Evolutionary conservation across 2,888 invertebrate genomes (phyloP), one percentile per base, ranked within the genome.

Genomic region (Tenthredo distinguenda): DNA sequence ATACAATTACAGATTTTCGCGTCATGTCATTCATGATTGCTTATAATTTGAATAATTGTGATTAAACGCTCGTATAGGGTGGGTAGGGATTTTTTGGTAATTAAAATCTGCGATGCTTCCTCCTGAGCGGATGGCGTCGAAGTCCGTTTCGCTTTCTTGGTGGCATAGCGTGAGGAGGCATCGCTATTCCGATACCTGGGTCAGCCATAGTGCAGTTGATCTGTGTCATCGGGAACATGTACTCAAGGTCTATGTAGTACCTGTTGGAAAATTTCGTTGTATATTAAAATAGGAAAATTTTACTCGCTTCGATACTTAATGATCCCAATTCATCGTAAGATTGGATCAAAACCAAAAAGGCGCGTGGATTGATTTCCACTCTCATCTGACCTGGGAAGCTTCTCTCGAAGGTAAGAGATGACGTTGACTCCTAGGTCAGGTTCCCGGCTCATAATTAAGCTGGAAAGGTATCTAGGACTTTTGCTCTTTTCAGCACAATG

Each of bases 401-500:
- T 97, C 90, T 97, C 97, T 76, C 96, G 94, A n/a, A 97, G 94
- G 91, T 97, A 97, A 37, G 96, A 96, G 93, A 96, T 95, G 34
- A 97, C 97, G 90, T 97, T 96, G 87, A 95, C 94, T 1, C 95
- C 95, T 21, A 96, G 93, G 18, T 92, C 93, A 2, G 95, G 93
- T 88, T 95, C 94, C 50, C 96, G 94, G 65, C 97, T 97, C 93
- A 98, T 95, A 55, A 98, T 96, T 91, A 98, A 96, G 79, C 97
- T 97, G 40, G 97, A 97, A 58, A 98, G 94, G 92, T 97, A 98
- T 77, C 97, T 94, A 0, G 97, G 95, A 71, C 96, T 97, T 88
- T 96, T 96, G 77, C 95, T 95, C 93, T 98, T 97, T 91, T 98
- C 98, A 0, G 98, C 98, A 90, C 98, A 98, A 91, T 98, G 98